phyloP scores from a whole-genome alignment of 2,888 invertebrate species.

The Odontomyia ornata region DNA sequence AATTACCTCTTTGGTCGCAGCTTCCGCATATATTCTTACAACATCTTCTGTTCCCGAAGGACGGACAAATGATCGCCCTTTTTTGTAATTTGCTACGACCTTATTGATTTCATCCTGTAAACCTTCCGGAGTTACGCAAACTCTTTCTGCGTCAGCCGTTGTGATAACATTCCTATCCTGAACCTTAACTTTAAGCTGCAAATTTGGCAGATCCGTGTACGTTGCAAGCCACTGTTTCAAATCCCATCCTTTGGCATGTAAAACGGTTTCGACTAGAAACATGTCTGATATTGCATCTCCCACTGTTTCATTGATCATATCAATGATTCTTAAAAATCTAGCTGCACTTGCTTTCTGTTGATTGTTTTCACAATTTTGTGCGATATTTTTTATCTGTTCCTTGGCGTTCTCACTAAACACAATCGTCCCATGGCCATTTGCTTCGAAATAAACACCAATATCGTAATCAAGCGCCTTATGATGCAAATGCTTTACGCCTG shows the following conservation, averaged over 20 bases:
- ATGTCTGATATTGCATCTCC: slow-evolving; percentile 98
- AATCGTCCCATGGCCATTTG: slow-evolving; percentile 98
- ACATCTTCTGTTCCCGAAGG: slow-evolving; percentile 98
- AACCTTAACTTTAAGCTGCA: slow-evolving; percentile 88
- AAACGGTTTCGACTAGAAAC: slow-evolving; percentile 90
- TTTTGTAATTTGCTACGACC: slow-evolving; percentile 72
- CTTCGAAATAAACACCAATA: slow-evolving; percentile 98
- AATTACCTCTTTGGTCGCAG: slow-evolving; percentile 76
- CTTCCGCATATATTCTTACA: slow-evolving; percentile 95
- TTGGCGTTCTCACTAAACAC: slow-evolving; percentile 80
- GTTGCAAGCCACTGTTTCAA: slow-evolving; percentile 80
- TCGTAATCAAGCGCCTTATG: slow-evolving; percentile 90
- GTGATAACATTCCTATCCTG: slow-evolving; percentile 84
- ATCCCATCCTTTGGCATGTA: slow-evolving; percentile 83
- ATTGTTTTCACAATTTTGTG: slow-evolving; percentile 46
- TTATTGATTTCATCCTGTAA: slow-evolving; percentile 83
- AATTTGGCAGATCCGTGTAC: slow-evolving; percentile 88
- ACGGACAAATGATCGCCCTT: slow-evolving; percentile 88
- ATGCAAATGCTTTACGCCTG: slow-evolving; percentile 97
- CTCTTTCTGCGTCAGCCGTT: slow-evolving; percentile 88
- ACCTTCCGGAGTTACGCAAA: slow-evolving; percentile 81
- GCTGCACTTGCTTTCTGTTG: slow-evolving; percentile 66
- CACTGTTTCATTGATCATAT: slow-evolving; percentile 92
- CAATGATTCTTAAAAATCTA: slow-evolving; percentile 75
- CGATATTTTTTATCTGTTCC: slow-evolving; percentile 65